phyloP scores from a whole-genome alignment of 1,140 invertebrate species.

The Mylabris phalerata region DNA sequence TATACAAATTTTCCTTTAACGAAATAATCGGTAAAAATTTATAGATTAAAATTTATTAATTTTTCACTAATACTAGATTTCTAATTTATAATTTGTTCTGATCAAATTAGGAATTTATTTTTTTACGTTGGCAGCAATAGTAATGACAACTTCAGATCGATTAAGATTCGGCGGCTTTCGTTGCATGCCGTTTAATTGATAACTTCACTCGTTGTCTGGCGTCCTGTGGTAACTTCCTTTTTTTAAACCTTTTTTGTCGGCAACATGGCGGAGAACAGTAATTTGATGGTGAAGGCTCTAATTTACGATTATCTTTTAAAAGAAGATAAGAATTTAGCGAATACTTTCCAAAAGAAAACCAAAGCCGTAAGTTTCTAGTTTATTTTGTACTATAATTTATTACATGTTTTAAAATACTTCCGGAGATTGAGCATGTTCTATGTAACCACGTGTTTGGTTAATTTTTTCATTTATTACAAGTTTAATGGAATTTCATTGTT shows the following conservation, averaged over 20 bases:
- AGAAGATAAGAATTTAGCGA: conserved; percentile 50
- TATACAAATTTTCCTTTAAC: too few relatives aligned
- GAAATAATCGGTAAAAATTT: too few relatives aligned
- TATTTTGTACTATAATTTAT: neutral
- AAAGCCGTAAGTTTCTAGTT: conserved; percentile 49
- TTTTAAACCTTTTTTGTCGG: conserved; percentile 9
- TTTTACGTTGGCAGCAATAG: too few relatives aligned
- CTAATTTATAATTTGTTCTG: too few relatives aligned
- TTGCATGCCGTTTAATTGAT: too few relatives aligned
- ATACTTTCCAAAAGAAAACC: conserved; percentile 52
- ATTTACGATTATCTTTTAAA: conserved; percentile 51
- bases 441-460: conserved; percentile 5
- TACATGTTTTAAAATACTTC: neutral
- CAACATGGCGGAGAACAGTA: conserved; percentile 26
- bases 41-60: too few relatives aligned
- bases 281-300: conserved; percentile 39
- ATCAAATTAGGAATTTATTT: too few relatives aligned
- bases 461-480: conserved; percentile 2
- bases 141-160: too few relatives aligned
- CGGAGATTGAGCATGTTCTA: conserved; percentile 1
- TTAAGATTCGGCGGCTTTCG: too few relatives aligned
- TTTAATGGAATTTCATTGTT: conserved; percentile 7
- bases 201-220: too few relatives aligned
- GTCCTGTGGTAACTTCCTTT: too few relatives aligned
- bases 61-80: too few relatives aligned